phyloP scores from a whole-genome alignment of 1,140 invertebrate species.

The Thaumatotibia leucotreta region DNA sequence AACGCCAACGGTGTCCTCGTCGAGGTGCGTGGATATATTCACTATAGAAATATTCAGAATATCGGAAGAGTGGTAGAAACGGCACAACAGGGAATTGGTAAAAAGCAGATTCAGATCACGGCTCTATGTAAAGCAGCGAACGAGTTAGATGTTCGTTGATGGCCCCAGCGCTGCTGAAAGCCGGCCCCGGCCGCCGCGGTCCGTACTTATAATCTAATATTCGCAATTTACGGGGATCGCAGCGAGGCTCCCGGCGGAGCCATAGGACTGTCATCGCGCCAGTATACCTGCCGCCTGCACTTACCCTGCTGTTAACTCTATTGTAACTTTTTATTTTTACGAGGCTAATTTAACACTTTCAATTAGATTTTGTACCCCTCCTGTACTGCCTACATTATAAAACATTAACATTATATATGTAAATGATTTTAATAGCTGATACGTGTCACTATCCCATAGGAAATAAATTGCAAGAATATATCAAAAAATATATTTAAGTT shows the following conservation, averaged over 20 bases:
- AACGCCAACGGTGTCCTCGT: neutral
- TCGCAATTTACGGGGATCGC: conserved; percentile 74
- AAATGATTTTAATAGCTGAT: neutral
- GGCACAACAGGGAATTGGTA: conserved; percentile 51
- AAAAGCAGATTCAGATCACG: conserved; percentile 69
- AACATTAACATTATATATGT: neutral
- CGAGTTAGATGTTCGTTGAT: conserved; percentile 64
- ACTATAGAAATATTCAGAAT: conserved; percentile 18
- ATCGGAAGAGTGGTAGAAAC: conserved; percentile 29
- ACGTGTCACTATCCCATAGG: neutral
- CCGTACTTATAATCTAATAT: conserved; percentile 75
- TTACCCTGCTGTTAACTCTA: conserved; percentile 48
- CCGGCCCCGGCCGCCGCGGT: conserved; percentile 36
- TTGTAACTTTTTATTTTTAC: conserved; percentile 46
- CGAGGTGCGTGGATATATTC: neutral
- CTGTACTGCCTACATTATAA: neutral
- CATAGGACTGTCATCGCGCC: conserved; percentile 63
- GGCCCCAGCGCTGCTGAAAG: conserved; percentile 43
- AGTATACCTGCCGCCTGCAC: conserved; percentile 54
- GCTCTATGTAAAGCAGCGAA: conserved; percentile 50
- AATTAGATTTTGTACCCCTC: conserved; percentile 28
- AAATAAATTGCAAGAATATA: too few species aligned
- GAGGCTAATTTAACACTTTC: conserved; percentile 43
- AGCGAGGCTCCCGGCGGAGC: conserved; percentile 53
- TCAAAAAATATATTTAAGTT: too few species aligned